Evolutionary conservation across 2,113 vertebrate genomes (phyloP), one percentile per base, ranked within the genome.

Genomic region (cattle (Bos taurus)): DNA sequence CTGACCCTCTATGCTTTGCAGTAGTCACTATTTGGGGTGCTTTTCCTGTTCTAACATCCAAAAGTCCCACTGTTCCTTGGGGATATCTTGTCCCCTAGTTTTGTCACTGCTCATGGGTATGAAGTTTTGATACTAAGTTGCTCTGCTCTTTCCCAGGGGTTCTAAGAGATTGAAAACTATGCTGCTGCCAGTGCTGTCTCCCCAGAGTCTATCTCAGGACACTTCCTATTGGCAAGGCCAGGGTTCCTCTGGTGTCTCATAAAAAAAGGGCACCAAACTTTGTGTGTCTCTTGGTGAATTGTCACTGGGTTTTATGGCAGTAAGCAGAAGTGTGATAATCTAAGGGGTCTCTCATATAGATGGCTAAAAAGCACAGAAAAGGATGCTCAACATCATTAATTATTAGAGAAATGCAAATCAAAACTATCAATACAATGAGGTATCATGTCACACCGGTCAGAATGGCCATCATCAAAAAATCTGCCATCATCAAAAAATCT

Each of bases 1-100:
- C 5, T 0, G 11, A 48, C 4, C 30, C 30, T 52, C n/a, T 15
- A 6, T 0, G 4, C 36, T 52, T 64, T 26, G n/a, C 33, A 28
- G 56, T 7, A 33, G 7, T 90, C 43, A 71, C 36, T 84, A 28
- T 40, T 19, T 40, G 3, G 8, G 52, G 16, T 46, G 57, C 2
- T 52, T 91, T 88, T 56, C 94, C 84, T 91, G 17, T 82, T 80
- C 30, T 50, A 17, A 93, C 1, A 6, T 54, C 48, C 5, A n/a
- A 80, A 91, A 83, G 23, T 25, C 26, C 57, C 74, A 12, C 1
- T 36, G 40, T 6, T 40, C 43, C 62, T 26, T 13, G 62, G 62
- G n/a, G 30, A 16, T n/a, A 33, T 40, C 54, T 8, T 80, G 60
- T 80, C 23, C 33, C 23, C 28, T 62, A 10, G 28, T 81, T 93